Percentiles rank a stretch among this genome's conserved stretches.
Evolutionary conservation across 2,888 invertebrate species (phyloP).

Genomic region (Drosophila robusta): DNA sequence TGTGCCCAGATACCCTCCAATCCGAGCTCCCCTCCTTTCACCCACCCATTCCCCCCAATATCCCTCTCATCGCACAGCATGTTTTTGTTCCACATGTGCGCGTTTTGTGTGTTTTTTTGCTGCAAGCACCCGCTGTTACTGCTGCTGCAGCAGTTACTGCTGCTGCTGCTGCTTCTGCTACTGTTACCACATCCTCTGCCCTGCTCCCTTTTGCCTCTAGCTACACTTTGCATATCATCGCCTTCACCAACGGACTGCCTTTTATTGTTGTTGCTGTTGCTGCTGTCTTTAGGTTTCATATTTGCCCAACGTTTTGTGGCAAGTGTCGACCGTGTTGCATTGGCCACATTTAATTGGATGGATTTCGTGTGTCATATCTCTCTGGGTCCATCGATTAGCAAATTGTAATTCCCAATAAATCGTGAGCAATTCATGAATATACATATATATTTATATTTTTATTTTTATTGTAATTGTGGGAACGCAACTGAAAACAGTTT

Average conservation of each 20-base stretch:
- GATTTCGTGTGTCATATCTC: slow-evolving; percentile 57
- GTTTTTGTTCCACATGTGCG: slow-evolving; percentile 63
- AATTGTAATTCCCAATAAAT: slow-evolving; percentile 54
- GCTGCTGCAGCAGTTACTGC: too few relatives aligned
- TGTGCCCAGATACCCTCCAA: background rate
- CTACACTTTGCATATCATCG: slow-evolving; percentile 71
- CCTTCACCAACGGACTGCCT: slow-evolving; percentile 40
- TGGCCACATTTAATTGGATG: slow-evolving; percentile 58
- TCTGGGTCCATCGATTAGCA: slow-evolving; percentile 43
- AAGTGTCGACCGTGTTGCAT: slow-evolving; percentile 46
- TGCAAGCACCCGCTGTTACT: slow-evolving; percentile 10
- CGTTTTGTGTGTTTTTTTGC: slow-evolving; percentile 36
- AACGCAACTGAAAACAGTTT: slow-evolving; percentile 13
- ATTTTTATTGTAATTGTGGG: slow-evolving; percentile 51
- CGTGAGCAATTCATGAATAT: slow-evolving; percentile 38
- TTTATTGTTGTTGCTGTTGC: slow-evolving; percentile 17
- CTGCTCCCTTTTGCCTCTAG: slow-evolving; percentile 5
- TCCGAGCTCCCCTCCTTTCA: background rate
- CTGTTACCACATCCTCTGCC: background rate
- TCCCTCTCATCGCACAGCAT: slow-evolving; percentile 8
- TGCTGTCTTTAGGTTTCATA: slow-evolving; percentile 35
- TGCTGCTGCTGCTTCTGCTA: too few relatives aligned
- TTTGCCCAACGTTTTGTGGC: slow-evolving; percentile 39
- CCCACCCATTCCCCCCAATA: background rate
- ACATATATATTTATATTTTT: slow-evolving; percentile 20